Evolutionary conservation across 2,797 vertebrate genomes (phyloP).

Genomic region (Thripadectes ignobilis): DNA sequence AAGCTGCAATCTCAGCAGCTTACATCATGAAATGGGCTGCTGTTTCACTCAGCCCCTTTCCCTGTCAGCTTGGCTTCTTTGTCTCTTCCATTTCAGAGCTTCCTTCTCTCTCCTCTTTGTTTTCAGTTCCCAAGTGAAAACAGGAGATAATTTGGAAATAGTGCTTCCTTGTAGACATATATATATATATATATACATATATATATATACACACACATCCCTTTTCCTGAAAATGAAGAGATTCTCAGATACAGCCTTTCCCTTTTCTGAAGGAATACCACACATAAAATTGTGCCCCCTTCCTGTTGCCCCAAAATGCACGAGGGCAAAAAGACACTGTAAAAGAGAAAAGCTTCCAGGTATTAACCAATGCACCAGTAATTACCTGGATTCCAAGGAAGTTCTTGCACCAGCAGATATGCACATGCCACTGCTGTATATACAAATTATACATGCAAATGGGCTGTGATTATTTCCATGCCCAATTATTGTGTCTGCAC

Average conservation of each 20-base stretch:
- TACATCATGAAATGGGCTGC: conserved; percentile 29
- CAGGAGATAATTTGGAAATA: not conserved
- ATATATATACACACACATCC: accelerated
- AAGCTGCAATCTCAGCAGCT: conserved; percentile 46
- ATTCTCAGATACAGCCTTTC: not conserved
- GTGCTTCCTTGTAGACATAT: not conserved
- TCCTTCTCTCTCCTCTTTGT: not conserved
- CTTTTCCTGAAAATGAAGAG: not conserved
- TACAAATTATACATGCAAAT: conserved; percentile 39
- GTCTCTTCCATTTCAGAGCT: not conserved
- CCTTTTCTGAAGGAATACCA: not conserved
- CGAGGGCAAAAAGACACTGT: not conserved
- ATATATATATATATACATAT: not conserved
- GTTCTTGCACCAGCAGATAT: not conserved
- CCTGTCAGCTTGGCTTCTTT: not conserved
- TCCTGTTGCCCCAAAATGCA: not conserved
- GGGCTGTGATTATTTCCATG: not conserved
- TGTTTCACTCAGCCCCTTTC: conserved; percentile 31
- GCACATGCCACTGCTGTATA: not conserved
- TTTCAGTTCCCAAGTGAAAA: not conserved
- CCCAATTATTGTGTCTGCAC: conserved; percentile 2
- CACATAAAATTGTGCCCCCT: accelerated
- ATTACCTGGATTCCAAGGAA: not conserved
- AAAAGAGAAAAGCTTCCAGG: not conserved
- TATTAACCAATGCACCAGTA: not conserved